These are phyloP conservation scores for Argyra leucocephala DNA, from an alignment of 2,888 invertebrate species.

Conservation along the genomic window DNA sequence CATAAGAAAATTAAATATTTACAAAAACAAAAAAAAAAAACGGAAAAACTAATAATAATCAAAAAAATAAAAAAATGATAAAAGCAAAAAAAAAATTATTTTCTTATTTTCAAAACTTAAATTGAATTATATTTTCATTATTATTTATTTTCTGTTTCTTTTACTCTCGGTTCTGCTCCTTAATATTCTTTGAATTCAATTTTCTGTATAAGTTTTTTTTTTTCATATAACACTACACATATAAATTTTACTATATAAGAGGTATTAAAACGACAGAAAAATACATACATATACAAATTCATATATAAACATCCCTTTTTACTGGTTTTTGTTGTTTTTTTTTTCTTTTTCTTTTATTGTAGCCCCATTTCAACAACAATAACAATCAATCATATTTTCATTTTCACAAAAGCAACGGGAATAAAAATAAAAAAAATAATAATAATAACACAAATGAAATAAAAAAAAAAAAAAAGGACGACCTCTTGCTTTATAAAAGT, in stretches of 20 bases:
- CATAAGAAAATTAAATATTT: too few species aligned
- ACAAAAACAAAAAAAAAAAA: too few species aligned
- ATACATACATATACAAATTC: neutral
- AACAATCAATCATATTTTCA: neutral
- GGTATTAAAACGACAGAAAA: neutral
- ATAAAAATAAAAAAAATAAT: neutral
- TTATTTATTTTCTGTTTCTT: neutral
- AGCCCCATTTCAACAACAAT: neutral
- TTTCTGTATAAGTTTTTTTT: neutral
- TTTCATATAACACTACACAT: neutral
- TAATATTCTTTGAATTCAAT: neutral
- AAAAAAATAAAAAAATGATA: too few species aligned
- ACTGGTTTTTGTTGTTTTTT: too few species aligned
- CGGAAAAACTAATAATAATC: too few species aligned
- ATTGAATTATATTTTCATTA: constrained; percentile 1
- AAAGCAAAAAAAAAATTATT: too few species aligned
- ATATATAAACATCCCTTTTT: neutral
- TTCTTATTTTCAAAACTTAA: neutral
- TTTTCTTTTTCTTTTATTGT: too few species aligned
- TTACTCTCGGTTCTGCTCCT: neutral
- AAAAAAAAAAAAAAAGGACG: neutral
- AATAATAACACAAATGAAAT: neutral
- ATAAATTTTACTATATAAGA: neutral
- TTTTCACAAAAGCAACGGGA: neutral
- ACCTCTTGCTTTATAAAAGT: neutral